Evolutionary conservation across 2,113 vertebrate species (phyloP).

Genomic region (Eptesicus fuscus): DNA sequence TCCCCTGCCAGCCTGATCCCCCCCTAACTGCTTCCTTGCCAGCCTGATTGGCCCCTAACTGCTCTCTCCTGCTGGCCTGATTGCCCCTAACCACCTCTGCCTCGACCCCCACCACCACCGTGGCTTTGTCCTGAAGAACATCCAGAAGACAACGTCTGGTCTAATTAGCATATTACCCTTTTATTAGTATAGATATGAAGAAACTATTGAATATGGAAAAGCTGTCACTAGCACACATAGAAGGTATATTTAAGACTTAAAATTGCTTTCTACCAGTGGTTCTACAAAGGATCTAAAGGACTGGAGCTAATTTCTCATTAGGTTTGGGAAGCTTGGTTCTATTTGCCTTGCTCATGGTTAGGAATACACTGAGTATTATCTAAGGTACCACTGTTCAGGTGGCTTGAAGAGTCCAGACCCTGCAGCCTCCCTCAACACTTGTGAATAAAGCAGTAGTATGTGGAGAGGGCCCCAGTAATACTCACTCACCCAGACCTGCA

Average conservation of each 20-base stretch:
- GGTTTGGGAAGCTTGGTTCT: background rate
- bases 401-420: background rate
- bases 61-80: no score
- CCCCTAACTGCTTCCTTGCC: no score
- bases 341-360: background rate
- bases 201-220: background rate
- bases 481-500: no score
- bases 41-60: no score
- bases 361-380: background rate
- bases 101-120: no score
- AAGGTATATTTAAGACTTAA: background rate
- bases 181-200: background rate
- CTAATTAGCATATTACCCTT: no score
- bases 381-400: background rate
- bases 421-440: background rate
- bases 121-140: no score
- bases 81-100: no score
- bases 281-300: background rate
- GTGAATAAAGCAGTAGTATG: background rate
- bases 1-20: no score
- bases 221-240: background rate
- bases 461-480: no score
- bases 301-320: background rate
- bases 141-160: no score
- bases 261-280: background rate